Conservation (phyloP, 2,797 vertebrate species). For the Sebastiscus albofasciatus region DNA sequence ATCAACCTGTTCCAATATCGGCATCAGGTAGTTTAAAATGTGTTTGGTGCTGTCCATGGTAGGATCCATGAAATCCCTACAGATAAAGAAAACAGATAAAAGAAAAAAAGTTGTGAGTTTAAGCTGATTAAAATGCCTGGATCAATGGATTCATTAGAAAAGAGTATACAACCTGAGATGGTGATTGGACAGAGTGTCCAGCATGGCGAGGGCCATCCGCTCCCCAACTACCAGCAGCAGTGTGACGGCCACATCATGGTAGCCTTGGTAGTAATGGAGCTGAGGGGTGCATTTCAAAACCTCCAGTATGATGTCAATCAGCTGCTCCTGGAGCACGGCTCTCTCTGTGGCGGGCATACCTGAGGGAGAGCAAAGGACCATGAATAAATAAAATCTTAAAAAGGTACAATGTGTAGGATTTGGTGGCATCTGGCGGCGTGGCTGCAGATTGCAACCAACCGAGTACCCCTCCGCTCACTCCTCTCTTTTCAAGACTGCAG, state of each 20-base stretch:
- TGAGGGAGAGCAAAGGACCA: constrained; percentile 35
- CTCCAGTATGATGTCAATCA: constrained; percentile 84
- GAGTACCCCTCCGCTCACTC: too few species aligned
- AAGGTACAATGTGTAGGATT: too few species aligned
- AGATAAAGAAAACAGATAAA: not conserved
- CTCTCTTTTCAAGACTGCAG: too few species aligned
- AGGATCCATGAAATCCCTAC: constrained; percentile 90
- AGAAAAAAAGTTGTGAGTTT: not conserved
- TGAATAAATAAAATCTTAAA: not conserved
- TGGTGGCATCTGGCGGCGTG: too few species aligned
- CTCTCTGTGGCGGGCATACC: constrained; percentile 84
- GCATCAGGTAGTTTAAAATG: constrained; percentile 89
- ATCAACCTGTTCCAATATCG: constrained; percentile 85
- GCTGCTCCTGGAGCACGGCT: constrained; percentile 84
- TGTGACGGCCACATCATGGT: constrained; percentile 88
- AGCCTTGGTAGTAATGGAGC: constrained; percentile 90
- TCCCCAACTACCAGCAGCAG: constrained; percentile 85
- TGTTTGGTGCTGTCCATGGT: constrained; percentile 91
- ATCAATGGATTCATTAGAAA: not conserved
- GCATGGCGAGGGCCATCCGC: constrained; percentile 83
- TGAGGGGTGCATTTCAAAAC: constrained; percentile 82
- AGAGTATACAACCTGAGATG: constrained; percentile 83
- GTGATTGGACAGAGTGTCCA: constrained; percentile 85
- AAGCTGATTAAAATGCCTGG: not conserved
- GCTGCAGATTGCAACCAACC: fast-evolving